These are phyloP conservation scores for Sebastes kiyomatsui DNA, from an alignment of 2,797 vertebrate species.

Conservation along the genomic window DNA sequence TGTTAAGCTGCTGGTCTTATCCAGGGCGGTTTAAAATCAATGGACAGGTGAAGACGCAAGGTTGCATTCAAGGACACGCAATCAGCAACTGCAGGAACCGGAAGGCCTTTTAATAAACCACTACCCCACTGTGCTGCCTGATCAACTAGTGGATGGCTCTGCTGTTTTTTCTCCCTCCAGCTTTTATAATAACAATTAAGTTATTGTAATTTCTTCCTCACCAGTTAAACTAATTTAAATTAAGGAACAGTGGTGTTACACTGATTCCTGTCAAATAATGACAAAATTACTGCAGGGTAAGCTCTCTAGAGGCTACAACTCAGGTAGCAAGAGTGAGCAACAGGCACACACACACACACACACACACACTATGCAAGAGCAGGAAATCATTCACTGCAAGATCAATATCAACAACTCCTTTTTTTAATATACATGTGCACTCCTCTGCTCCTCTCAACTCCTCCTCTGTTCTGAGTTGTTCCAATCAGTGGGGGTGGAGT, in stretches of 20 bases:
- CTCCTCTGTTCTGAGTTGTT: conserved; percentile 34
- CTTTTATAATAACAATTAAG: conserved; percentile 20
- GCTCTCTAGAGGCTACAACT: not conserved
- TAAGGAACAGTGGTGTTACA: conserved; percentile 8
- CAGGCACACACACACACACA: not conserved
- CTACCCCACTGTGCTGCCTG: not conserved
- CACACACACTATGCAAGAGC: not conserved
- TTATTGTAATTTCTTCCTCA: conserved; percentile 7
- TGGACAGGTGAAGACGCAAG: conserved; percentile 4
- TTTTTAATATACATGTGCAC: conserved; percentile 3
- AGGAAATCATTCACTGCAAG: not conserved
- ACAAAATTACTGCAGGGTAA: conserved; percentile 10
- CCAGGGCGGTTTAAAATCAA: conserved; percentile 9
- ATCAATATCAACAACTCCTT: conserved; percentile 38
- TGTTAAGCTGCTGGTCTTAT: conserved; percentile 14
- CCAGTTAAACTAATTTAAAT: conserved; percentile 27
- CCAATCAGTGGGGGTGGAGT: conserved; percentile 56
- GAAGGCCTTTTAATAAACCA: not conserved
- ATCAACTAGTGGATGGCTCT: conserved; percentile 11
- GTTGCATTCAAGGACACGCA: conserved; percentile 43
- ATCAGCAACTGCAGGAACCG: conserved; percentile 15
- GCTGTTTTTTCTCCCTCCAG: conserved; percentile 8
- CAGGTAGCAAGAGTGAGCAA: not conserved
- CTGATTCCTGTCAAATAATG: conserved; percentile 25
- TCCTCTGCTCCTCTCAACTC: conserved; percentile 37